These are phyloP conservation scores for Mesitornis unicolor DNA, from an alignment of 2,113 vertebrate genomes.

Conservation along the genomic window DNA sequence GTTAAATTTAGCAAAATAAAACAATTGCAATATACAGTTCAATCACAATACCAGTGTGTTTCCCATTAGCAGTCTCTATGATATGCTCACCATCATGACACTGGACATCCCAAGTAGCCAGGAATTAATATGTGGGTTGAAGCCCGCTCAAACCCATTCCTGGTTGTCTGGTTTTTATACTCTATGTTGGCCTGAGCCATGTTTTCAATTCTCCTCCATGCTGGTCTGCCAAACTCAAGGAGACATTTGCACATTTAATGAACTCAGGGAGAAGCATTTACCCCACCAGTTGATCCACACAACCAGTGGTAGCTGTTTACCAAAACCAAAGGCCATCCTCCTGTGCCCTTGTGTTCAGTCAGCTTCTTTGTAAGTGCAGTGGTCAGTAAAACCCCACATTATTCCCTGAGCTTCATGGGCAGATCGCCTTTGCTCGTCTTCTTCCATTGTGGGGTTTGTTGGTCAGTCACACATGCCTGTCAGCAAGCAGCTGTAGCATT, in stretches of 20 bases:
- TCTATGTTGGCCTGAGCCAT: neutral
- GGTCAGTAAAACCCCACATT: neutral
- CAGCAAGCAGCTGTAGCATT: neutral
- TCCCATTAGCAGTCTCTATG: neutral
- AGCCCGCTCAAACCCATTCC: neutral
- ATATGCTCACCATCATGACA: neutral
- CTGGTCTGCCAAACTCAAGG: neutral
- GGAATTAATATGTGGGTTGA: neutral
- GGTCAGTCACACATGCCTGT: neutral
- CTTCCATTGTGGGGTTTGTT: neutral
- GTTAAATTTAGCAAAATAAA: neutral
- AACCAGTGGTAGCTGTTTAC: neutral
- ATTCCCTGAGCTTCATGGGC: neutral
- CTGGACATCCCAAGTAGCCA: neutral
- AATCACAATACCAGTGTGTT: neutral
- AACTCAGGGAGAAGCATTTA: neutral
- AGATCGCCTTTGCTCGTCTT: neutral
- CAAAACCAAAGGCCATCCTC: neutral
- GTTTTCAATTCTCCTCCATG: accelerated
- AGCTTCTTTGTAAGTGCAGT: neutral
- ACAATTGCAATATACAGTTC: neutral
- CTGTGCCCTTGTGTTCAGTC: neutral
- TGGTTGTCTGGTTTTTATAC: neutral
- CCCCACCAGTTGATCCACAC: neutral
- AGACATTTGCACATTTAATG: neutral